phyloP scores from a whole-genome alignment of 2,888 invertebrate genomes.

The Aphidius colemani region DNA sequence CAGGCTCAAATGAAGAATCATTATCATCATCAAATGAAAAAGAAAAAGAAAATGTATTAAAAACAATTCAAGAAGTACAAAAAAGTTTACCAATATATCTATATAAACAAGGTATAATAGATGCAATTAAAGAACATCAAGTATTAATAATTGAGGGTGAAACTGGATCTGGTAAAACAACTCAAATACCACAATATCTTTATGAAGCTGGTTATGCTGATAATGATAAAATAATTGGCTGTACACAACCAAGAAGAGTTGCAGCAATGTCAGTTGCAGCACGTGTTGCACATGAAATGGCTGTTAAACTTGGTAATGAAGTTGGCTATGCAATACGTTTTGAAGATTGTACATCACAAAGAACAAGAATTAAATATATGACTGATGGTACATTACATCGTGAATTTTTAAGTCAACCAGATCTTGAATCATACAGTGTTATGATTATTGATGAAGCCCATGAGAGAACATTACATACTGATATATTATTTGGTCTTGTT shows the following conservation, averaged over 20 bases:
- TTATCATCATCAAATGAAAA: constrained; percentile 57
- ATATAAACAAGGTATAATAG: constrained; percentile 85
- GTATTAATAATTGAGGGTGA: constrained; percentile 96
- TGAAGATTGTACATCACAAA: constrained; percentile 98
- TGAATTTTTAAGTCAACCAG: constrained; percentile 97
- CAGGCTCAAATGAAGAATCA: constrained; percentile 66
- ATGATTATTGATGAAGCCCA: constrained; percentile 99
- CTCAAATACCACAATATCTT: constrained; percentile 97
- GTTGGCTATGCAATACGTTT: constrained; percentile 92
- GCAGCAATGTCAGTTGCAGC: constrained; percentile 99
- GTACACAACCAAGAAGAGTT: constrained; percentile 95
- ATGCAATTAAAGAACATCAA: constrained; percentile 88
- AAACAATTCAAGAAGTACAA: constrained; percentile 84
- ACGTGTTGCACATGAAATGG: constrained; percentile 97
- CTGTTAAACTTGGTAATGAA: constrained; percentile 92
- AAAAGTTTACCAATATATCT: constrained; percentile 92
- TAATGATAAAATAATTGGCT: constrained; percentile 88
- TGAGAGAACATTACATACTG: constrained; percentile 96
- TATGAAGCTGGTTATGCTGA: constrained; percentile 90
- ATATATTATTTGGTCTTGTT: constrained; percentile 96
- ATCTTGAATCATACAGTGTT: constrained; percentile 93
- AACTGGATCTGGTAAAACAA: constrained; percentile 98
- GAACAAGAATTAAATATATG: constrained; percentile 98
- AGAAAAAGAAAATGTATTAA: constrained; percentile 41
- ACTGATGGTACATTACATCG: constrained; percentile 97